These are phyloP conservation scores for Anastatus disparis DNA, from an alignment of 1,140 invertebrate genomes.

Conservation along the genomic window DNA sequence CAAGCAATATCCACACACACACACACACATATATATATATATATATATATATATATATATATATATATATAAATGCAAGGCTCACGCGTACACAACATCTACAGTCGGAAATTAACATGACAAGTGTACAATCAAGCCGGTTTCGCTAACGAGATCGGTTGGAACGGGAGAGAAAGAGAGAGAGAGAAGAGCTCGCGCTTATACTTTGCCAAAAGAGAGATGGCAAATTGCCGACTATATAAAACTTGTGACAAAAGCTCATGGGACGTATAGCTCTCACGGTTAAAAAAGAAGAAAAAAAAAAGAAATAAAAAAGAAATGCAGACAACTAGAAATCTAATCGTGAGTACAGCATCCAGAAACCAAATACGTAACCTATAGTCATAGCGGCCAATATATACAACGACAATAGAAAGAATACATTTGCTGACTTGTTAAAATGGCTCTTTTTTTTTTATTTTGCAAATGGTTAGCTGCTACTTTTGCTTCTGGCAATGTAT, in stretches of 20 bases:
- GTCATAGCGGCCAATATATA: too few species aligned
- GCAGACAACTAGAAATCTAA: slow-evolving; percentile 12
- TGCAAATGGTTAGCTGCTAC: too few species aligned
- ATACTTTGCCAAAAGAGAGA: neutral
- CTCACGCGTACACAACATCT: neutral
- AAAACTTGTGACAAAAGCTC: neutral
- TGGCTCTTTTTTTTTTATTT: too few species aligned
- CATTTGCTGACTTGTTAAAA: too few species aligned
- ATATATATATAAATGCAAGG: neutral
- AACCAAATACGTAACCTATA: too few species aligned
- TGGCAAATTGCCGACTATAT: slow-evolving; percentile 9
- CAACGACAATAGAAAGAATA: too few species aligned
- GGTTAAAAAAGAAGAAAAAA: too few species aligned
- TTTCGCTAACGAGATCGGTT: slow-evolving; percentile 18
- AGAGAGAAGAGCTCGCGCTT: neutral
- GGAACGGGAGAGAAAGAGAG: too few species aligned
- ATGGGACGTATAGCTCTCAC: too few species aligned
- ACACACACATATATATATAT: too few species aligned
- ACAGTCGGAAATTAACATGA: slow-evolving; percentile 29
- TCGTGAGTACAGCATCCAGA: neutral
- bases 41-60: neutral
- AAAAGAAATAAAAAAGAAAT: too few species aligned
- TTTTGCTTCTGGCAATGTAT: neutral
- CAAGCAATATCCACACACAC: too few species aligned
- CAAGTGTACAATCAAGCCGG: slow-evolving; percentile 34